These are phyloP conservation scores for Nomada hirtipes DNA, from an alignment of 2,888 invertebrate species.

Conservation along the genomic window DNA sequence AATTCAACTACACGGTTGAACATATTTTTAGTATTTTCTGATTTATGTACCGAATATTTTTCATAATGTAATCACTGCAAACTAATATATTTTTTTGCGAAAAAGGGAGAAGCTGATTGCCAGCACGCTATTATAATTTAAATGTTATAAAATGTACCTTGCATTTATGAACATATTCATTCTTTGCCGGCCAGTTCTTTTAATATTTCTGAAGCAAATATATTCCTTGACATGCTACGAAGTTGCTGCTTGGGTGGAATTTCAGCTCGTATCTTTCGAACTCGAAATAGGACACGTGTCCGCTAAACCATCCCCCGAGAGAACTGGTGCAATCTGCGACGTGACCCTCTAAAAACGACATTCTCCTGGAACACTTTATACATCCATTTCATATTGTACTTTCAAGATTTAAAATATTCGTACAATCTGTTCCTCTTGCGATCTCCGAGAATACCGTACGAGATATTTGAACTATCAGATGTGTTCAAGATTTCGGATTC, in stretches of 20 bases:
- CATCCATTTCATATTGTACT: constrained; percentile 43
- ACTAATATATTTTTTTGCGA: no score
- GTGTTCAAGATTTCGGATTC: constrained; percentile 14
- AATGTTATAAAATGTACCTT: background rate
- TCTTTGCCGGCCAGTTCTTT: background rate
- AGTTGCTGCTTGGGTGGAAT: background rate
- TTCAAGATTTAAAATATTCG: constrained; percentile 48
- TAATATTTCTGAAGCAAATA: background rate
- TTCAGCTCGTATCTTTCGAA: constrained; percentile 22
- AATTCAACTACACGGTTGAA: background rate
- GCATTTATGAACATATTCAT: background rate
- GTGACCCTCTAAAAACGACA: constrained; percentile 49
- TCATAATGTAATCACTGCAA: no score
- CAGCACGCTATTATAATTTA: background rate
- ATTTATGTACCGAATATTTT: no score
- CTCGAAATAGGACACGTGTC: constrained; percentile 52
- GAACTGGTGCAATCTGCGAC: constrained; percentile 53
- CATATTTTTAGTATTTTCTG: background rate
- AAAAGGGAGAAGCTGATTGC: no score
- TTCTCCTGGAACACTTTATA: constrained; percentile 42
- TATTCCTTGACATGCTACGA: background rate
- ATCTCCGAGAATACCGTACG: constrained; percentile 19
- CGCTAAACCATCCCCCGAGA: constrained; percentile 52
- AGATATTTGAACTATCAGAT: constrained; percentile 36
- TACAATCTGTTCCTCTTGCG: constrained; percentile 28